Conservation (phyloP, 2,113 vertebrate species). For the Lethenteron reissneri region DNA sequence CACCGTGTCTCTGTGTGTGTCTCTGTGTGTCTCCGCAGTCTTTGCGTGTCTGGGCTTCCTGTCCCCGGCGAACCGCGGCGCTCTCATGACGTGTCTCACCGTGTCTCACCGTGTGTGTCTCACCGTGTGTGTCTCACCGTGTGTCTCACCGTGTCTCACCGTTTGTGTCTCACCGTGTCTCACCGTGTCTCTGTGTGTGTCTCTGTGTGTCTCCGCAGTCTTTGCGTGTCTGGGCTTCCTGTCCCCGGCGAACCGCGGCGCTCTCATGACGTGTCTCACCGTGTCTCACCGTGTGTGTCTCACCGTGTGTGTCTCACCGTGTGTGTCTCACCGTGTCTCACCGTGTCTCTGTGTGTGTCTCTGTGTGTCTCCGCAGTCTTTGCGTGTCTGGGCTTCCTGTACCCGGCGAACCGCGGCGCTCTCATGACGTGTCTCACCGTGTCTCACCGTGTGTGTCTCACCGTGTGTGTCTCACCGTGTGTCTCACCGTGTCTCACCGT, state of each 20-base stretch:
- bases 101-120: too few relatives aligned
- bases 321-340: neutral
- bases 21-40: neutral
- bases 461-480: too few relatives aligned
- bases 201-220: neutral
- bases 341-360: too few relatives aligned
- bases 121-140: neutral
- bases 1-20: too few relatives aligned
- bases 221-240: slow-evolving; percentile 9
- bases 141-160: neutral
- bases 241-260: slow-evolving; percentile 8
- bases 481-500: too few relatives aligned
- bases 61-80: slow-evolving; percentile 9
- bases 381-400: too few relatives aligned
- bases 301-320: neutral
- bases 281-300: too few relatives aligned
- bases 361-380: neutral
- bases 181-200: neutral
- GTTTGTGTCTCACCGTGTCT: too few relatives aligned
- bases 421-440: neutral
- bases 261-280: neutral
- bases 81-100: slow-evolving; percentile 7
- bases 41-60: slow-evolving; percentile 9
- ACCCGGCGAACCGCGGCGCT: too few relatives aligned
- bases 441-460: too few relatives aligned